phyloP scores from a whole-genome alignment of 2,113 vertebrate genomes.

The Xerus inauris region DNA sequence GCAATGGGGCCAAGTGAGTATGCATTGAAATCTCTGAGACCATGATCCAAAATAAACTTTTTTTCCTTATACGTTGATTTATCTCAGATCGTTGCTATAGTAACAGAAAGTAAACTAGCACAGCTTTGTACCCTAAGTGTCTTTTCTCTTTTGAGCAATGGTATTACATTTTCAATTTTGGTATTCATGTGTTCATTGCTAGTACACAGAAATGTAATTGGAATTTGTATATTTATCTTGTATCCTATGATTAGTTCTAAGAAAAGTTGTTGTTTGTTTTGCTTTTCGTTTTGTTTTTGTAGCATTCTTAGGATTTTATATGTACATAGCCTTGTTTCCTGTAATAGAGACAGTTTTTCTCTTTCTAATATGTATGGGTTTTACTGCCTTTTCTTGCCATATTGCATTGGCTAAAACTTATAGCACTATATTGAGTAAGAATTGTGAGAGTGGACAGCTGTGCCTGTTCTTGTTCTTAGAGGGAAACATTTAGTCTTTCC shows the following conservation, averaged over 20 bases:
- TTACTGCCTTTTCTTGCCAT: conserved; percentile 3
- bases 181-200: not conserved
- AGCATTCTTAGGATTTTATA: not conserved
- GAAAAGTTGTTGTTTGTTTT: not conserved
- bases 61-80: not conserved
- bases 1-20: not conserved
- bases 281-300: not conserved
- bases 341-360: not conserved
- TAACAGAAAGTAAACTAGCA: not conserved
- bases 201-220: not conserved
- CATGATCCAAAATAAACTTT: not conserved
- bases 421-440: not conserved
- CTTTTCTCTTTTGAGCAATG: not conserved
- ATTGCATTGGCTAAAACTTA: not conserved
- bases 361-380: not conserved
- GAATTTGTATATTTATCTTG: not conserved
- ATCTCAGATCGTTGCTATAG: not conserved
- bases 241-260: not conserved
- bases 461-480: not conserved
- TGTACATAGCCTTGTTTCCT: not conserved
- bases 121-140: not conserved
- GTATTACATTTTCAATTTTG: not conserved
- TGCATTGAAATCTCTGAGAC: not conserved
- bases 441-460: not conserved
- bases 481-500: not conserved